Conservation (phyloP, 2,113 vertebrate genomes). For the Benitochromis conjunctus region DNA sequence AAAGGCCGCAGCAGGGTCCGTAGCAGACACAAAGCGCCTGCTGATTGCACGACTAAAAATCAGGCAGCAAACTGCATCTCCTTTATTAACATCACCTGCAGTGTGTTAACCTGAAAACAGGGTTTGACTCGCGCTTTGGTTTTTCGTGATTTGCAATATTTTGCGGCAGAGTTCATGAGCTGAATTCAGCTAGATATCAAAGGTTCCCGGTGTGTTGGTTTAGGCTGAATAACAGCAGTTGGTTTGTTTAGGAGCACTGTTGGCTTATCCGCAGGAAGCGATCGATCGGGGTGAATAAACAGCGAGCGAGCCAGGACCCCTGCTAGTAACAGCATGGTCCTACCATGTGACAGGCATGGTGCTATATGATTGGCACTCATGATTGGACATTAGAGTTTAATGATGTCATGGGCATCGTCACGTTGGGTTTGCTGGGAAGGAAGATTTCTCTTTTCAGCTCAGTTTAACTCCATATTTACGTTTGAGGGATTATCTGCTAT, state of each 20-base stretch:
- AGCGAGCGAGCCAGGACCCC: constrained; percentile 48
- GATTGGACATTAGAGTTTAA: constrained; percentile 35
- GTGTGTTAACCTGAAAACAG: constrained; percentile 4
- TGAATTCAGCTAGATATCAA: background rate
- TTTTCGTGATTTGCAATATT: background rate
- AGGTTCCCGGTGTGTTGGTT: constrained; percentile 37
- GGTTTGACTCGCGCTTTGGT: background rate
- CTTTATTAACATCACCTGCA: background rate
- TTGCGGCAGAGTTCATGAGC: background rate
- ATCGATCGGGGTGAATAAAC: constrained; percentile 68
- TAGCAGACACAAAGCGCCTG: constrained; percentile 22
- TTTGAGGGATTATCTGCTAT: background rate
- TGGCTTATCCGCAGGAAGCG: constrained; percentile 59
- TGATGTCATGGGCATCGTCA: constrained; percentile 35
- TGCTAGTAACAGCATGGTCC: constrained; percentile 41
- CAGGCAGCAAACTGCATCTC: background rate
- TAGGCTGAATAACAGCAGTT: constrained; percentile 57
- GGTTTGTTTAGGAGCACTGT: constrained; percentile 54
- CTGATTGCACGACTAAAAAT: constrained; percentile 35
- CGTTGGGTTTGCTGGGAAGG: background rate
- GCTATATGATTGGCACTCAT: constrained; percentile 53
- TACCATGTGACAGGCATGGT: constrained; percentile 58
- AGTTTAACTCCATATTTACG: background rate
- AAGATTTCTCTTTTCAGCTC: background rate
- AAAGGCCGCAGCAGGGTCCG: background rate